Percentiles rank a stretch among this genome's conserved stretches.
Conservation (phyloP, 2,113 vertebrate species). For the Ovibos moschatus region DNA sequence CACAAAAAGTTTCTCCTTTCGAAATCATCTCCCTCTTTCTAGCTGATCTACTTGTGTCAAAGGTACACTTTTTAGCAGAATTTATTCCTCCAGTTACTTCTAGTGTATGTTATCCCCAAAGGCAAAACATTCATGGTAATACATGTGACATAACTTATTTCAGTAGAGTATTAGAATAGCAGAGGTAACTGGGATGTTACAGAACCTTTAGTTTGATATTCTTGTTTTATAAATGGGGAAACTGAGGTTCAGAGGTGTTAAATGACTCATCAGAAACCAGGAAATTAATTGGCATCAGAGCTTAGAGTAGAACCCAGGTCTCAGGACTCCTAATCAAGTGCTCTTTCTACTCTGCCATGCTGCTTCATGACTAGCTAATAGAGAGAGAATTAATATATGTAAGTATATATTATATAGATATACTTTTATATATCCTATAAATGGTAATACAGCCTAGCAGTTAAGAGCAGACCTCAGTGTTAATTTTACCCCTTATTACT, state of each 20-base stretch:
- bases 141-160: constrained; percentile 9
- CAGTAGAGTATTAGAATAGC: neutral
- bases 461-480: neutral
- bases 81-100: constrained; percentile 46
- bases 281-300: neutral
- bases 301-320: neutral
- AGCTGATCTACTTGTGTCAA: neutral
- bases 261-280: neutral
- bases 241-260: neutral
- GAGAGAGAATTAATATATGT: neutral
- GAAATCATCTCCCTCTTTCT: constrained; percentile 17
- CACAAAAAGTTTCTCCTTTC: constrained; percentile 32
- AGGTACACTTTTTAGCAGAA: constrained; percentile 15
- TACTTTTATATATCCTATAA: neutral
- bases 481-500: constrained; percentile 26
- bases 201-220: neutral
- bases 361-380: neutral
- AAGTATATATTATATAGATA: neutral
- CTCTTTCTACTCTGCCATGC: neutral
- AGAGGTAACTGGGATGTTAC: neutral
- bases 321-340: neutral
- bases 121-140: constrained; percentile 33
- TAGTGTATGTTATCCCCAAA: neutral
- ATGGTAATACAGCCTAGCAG: neutral
- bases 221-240: constrained; percentile 20